Percentiles rank a stretch among this genome's conserved stretches.
Evolutionary conservation across 1,140 invertebrate genomes (phyloP).

Genomic region (Phymastichus coffea): DNA sequence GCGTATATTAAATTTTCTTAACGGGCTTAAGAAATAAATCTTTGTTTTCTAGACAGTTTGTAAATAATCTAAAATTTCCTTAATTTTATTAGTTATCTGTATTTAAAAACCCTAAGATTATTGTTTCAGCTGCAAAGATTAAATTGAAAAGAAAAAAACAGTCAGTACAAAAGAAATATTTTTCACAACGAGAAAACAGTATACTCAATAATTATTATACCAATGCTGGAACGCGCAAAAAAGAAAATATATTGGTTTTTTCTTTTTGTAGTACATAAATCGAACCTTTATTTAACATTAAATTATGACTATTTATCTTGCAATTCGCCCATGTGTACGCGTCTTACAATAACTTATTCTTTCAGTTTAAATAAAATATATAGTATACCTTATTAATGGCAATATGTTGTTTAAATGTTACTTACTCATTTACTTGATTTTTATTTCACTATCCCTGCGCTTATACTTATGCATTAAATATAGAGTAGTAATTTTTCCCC

Average conservation of each 20-base stretch:
- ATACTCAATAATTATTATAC: no score
- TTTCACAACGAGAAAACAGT: no score
- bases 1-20: no score
- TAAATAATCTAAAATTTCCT: no score
- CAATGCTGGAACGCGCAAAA: no score
- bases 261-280: neutral
- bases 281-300: constrained; percentile 1
- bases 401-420: constrained; percentile 12
- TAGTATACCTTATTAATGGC: constrained; percentile 10
- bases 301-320: neutral
- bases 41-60: no score
- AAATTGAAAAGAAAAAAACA: no score
- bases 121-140: no score
- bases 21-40: no score
- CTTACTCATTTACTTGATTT: constrained; percentile 6
- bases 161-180: no score
- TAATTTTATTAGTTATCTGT: no score
- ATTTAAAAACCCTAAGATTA: no score
- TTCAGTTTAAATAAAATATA: neutral
- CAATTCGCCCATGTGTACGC: neutral
- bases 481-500: constrained; percentile 5
- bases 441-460: constrained; percentile 18
- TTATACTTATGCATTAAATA: constrained; percentile 18
- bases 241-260: neutral
- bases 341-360: neutral